These are phyloP conservation scores for Cassiopea xamachana DNA, from an alignment of 30 jellyfish, hydroid and myxozoan species.

Conservation along the genomic window DNA sequence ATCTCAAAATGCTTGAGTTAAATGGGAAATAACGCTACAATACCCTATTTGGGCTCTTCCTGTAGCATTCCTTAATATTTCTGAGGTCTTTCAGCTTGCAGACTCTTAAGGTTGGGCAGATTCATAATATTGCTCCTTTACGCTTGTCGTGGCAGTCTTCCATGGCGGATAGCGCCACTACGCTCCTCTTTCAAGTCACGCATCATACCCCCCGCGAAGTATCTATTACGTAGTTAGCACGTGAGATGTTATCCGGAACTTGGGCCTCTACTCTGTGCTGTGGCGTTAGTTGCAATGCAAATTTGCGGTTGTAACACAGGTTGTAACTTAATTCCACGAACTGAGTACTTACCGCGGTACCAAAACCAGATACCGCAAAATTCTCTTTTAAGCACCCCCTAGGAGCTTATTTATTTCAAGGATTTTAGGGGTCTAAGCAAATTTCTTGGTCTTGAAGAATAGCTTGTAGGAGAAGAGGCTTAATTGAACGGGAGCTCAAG, in stretches of 20 bases:
- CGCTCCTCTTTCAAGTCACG: constrained; percentile 54
- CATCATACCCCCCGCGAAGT: constrained; percentile 83
- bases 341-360: too few relatives aligned
- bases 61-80: constrained; percentile 69
- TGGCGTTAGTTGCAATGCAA: too few relatives aligned
- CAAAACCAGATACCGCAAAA: too few relatives aligned
- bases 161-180: constrained; percentile 74
- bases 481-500: too few relatives aligned
- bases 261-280: not conserved
- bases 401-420: too few relatives aligned
- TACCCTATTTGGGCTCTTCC: constrained; percentile 86
- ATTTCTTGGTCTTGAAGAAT: too few relatives aligned
- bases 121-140: constrained; percentile 8
- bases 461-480: too few relatives aligned
- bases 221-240: constrained; percentile 29
- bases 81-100: constrained; percentile 63
- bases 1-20: constrained; percentile 18
- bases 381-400: too few relatives aligned
- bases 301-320: too few relatives aligned
- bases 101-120: constrained; percentile 60
- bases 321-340: too few relatives aligned
- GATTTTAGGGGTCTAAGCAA: too few relatives aligned
- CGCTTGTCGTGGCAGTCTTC: constrained; percentile 72
- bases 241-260: constrained; percentile 30
- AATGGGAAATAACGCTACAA: constrained; percentile 80